phyloP scores from a whole-genome alignment of 2,888 invertebrate species.

The Yponomeuta sedellus region DNA sequence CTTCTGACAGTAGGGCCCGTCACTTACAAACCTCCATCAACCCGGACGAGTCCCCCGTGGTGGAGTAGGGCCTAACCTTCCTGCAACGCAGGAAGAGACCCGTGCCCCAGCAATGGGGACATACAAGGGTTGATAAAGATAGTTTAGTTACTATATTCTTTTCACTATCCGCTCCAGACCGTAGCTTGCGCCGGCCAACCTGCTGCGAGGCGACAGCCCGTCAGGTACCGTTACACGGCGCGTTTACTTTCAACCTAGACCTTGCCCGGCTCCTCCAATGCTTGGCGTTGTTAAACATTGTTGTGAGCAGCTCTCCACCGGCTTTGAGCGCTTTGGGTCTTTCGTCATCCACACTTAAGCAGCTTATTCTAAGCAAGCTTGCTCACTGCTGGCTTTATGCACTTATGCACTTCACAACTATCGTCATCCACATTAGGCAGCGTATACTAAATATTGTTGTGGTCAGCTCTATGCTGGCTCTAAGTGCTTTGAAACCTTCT shows the following conservation, averaged over 20 bases:
- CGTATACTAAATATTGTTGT: not conserved
- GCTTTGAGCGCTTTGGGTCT: not conserved
- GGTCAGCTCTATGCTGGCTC: not conserved
- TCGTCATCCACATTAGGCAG: too few species aligned
- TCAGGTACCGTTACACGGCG: conserved; percentile 3
- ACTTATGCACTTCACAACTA: too few species aligned
- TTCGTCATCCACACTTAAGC: not conserved
- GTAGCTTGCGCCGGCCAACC: not conserved
- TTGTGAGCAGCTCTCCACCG: not conserved
- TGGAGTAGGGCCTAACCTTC: too few species aligned
- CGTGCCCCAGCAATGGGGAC: too few species aligned
- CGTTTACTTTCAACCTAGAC: conserved; percentile 14
- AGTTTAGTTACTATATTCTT: too few species aligned
- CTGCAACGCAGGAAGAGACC: too few species aligned
- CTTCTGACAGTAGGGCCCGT: too few species aligned
- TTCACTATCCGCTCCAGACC: conserved; percentile 10
- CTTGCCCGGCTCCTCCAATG: not conserved
- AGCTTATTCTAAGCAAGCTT: too few species aligned
- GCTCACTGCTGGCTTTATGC: too few species aligned
- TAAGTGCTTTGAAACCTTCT: not conserved
- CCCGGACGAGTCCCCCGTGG: too few species aligned
- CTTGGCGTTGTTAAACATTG: not conserved
- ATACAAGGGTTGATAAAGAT: too few species aligned
- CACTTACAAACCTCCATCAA: too few species aligned
- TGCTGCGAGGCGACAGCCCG: conserved; percentile 5